Percentiles rank a stretch among this genome's conserved stretches.
These are phyloP conservation scores for Hydrotaea cyrtoneurina DNA, from an alignment of 2,888 invertebrate species.

Conservation along the genomic window DNA sequence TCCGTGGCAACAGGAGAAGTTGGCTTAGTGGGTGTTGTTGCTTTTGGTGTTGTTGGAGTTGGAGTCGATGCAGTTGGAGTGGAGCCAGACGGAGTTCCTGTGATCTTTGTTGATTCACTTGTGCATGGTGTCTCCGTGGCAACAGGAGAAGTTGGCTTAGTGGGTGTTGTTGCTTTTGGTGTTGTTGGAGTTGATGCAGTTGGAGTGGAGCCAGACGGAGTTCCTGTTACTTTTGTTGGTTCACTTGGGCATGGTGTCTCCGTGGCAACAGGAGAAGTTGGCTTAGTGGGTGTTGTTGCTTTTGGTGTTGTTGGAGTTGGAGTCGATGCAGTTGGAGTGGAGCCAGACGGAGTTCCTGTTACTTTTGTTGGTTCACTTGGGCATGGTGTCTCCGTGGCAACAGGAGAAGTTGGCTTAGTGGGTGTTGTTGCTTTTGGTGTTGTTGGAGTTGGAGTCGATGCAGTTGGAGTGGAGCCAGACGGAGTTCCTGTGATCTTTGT, in stretches of 20 bases:
- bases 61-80: no score
- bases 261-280: neutral
- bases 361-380: neutral
- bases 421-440: neutral
- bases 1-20: no score
- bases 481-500: constrained; percentile 40
- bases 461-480: neutral
- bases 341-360: neutral
- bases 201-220: neutral
- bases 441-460: neutral
- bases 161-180: no score
- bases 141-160: no score
- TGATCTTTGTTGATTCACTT: no score
- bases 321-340: constrained; percentile 5
- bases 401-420: neutral
- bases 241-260: neutral
- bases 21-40: no score
- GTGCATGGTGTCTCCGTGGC: no score
- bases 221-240: neutral
- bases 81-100: no score
- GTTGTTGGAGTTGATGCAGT: neutral
- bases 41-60: no score
- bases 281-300: neutral
- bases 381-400: neutral
- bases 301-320: neutral